phyloP scores from a whole-genome alignment of 2,888 invertebrate species.

The Zygogramma bicolorata region DNA sequence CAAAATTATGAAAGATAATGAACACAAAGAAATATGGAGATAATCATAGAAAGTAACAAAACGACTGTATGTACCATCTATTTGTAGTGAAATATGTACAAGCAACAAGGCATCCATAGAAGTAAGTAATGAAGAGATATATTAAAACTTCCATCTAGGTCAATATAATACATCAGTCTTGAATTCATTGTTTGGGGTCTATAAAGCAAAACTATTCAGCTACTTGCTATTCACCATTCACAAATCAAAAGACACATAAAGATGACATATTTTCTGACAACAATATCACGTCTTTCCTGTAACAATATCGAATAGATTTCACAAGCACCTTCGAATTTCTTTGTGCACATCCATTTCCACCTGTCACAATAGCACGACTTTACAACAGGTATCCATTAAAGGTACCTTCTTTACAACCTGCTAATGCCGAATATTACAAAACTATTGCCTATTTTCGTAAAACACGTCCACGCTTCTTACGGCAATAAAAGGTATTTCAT shows the following conservation, averaged over 20 bases:
- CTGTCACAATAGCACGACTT: constrained; percentile 18
- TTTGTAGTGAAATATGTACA: too few relatives aligned
- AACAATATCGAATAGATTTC: not conserved
- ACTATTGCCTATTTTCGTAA: constrained; percentile 30
- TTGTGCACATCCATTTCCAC: constrained; percentile 12
- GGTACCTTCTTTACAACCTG: constrained; percentile 16
- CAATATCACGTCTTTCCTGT: not conserved
- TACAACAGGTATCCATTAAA: constrained; percentile 22
- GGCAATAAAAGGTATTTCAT: constrained; percentile 26
- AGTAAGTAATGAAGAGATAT: too few relatives aligned
- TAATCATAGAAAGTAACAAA: too few relatives aligned
- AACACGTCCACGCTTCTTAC: constrained; percentile 28
- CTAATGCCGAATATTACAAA: constrained; percentile 30
- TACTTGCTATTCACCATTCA: too few relatives aligned
- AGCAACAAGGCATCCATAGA: too few relatives aligned
- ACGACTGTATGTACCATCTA: too few relatives aligned
- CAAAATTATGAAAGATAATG: too few relatives aligned
- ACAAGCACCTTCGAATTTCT: not conserved
- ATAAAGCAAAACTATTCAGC: too few relatives aligned
- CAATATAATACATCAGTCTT: too few relatives aligned
- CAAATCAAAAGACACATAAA: not conserved
- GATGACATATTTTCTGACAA: not conserved
- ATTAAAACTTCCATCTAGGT: too few relatives aligned
- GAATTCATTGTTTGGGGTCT: too few relatives aligned
- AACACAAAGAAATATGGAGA: too few relatives aligned